phyloP scores from a whole-genome alignment of 1,140 invertebrate species.

The Muscidifurax raptorellus region DNA sequence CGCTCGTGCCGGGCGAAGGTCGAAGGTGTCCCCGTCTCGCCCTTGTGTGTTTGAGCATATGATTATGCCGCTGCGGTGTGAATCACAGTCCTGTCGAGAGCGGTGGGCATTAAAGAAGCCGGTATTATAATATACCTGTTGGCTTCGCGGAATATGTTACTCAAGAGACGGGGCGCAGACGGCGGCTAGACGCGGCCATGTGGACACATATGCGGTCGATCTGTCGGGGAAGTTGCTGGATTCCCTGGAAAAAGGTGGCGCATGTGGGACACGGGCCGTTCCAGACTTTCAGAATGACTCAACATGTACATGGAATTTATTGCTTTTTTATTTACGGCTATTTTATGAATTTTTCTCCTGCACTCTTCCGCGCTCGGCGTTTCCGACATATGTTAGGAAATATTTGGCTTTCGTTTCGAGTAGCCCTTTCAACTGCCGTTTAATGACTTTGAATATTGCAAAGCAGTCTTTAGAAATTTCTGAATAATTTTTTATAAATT shows the following conservation, averaged over 20 bases:
- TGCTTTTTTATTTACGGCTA: not conserved
- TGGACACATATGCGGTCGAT: not conserved
- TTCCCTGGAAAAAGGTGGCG: not conserved
- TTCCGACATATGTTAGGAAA: no score
- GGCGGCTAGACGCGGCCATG: not conserved
- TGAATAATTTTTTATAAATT: no score
- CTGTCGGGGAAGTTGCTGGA: not conserved
- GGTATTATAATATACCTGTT: not conserved
- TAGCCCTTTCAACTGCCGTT: no score
- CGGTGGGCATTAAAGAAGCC: conserved; percentile 3
- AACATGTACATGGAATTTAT: not conserved
- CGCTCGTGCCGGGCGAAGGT: conserved; percentile 31
- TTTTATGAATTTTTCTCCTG: no score
- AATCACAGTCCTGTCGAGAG: no score
- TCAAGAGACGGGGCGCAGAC: not conserved
- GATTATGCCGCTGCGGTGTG: conserved; percentile 22
- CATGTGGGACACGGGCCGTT: not conserved
- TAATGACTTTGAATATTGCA: no score
- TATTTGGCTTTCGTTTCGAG: not conserved
- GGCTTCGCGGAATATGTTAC: conserved; percentile 13
- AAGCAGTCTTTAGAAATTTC: no score
- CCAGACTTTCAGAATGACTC: not conserved
- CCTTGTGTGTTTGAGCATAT: not conserved
- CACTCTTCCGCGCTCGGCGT: no score
- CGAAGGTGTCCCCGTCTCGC: conserved; percentile 6